Percentiles rank a stretch among this genome's conserved stretches.
phyloP scores from a whole-genome alignment of 2,797 vertebrate species.

The Eulemur albifrons region DNA sequence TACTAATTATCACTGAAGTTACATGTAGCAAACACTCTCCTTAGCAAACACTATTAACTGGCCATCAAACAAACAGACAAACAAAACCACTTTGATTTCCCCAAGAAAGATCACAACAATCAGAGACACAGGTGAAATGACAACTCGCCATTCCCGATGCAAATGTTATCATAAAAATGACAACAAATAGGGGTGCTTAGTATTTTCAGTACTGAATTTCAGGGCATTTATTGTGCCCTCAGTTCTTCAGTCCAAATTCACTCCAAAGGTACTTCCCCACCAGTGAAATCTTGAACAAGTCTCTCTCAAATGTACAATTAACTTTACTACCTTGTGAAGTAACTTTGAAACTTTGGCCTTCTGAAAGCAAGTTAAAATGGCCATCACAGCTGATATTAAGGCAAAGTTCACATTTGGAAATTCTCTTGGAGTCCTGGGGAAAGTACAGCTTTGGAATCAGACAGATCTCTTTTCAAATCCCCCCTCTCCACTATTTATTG shows the following conservation, averaged over 20 bases:
- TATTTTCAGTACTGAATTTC: background rate
- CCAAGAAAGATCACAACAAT: background rate
- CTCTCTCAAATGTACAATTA: background rate
- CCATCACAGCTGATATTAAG: background rate
- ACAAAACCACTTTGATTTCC: background rate
- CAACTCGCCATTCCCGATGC: background rate
- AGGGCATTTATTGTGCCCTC: background rate
- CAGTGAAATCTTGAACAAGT: background rate
- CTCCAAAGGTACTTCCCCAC: background rate
- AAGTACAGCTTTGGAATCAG: constrained; percentile 4
- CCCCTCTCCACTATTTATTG: constrained; percentile 30
- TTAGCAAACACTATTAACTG: background rate
- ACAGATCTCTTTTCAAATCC: background rate
- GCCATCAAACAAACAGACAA: background rate
- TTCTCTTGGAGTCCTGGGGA: background rate
- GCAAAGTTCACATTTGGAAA: constrained; percentile 24
- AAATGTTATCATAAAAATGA: background rate
- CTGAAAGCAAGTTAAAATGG: constrained; percentile 21
- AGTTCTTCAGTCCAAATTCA: background rate
- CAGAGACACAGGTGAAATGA: background rate
- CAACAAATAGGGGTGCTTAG: background rate
- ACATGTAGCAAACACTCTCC: background rate
- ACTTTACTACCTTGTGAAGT: background rate
- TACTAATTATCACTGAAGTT: background rate
- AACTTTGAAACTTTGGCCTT: background rate